Evolutionary conservation across 2,888 invertebrate species (phyloP), one percentile per base, ranked within the genome.

Genomic region (Phytoseiulus persimilis): DNA sequence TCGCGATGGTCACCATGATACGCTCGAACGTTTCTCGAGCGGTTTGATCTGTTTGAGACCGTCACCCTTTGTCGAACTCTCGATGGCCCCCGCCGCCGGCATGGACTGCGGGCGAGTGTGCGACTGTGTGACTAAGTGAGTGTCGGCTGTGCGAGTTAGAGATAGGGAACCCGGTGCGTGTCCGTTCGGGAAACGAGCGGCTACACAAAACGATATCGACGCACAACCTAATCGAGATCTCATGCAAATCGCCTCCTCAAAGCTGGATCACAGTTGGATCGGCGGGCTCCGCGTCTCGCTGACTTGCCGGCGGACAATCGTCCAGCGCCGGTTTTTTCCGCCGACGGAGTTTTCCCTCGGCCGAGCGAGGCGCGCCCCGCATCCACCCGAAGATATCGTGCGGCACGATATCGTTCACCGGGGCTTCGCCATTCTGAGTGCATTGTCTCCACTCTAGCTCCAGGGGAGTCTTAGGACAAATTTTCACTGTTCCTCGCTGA

Each of bases 201-300:
- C 65, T 65, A 65, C 65, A 65, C 65, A 65, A 65, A 65, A 65
- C 65, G 65, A 65, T 65, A 65, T 65, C 65, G 65, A 65, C 65
- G 65, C 65, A 23, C 65, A 65, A 65, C 65, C 87, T 87, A 87
- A 87, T 87, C 87, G 87, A 87, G 45, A 87, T 87, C 87, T 33
- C 87, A 87, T 87, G 87, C 87, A 87, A 87, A 87, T 87, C 87
- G 32, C 87, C 32, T 33, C 33, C 65, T 65, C 65, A 65, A 65
- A 65, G 65, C 65, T 65, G 65, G 65, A 65, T 65, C 65, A 65
- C 65, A 65, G 65, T 65, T 28, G 23, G 65, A 65, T 65, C 65
- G 65, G 65, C 28, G 65, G 65, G 65, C 65, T 65, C 65, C 11
- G 28, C 18, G 28, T 65, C 65, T 65, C 28, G 65, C 65, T 65